Base-by-base conservation (phyloP, 1,140 invertebrate species). In the Lordiphosa stackelbergi region DNA sequence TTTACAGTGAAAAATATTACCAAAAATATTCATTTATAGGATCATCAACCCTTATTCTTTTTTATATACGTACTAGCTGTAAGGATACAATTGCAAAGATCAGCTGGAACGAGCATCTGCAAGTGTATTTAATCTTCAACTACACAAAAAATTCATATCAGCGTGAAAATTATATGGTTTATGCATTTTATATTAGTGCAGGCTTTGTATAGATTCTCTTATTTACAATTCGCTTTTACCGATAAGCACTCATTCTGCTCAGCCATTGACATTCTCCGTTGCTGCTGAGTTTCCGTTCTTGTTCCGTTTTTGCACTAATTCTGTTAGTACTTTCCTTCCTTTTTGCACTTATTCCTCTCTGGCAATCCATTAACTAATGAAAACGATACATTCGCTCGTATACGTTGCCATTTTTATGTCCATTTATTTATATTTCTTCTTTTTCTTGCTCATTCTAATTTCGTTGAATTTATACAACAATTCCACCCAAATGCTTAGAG, bases 291-390 rank as follows among this genome's bases (percentile, higher is more conserved):
- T 31, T 31, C 7, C 2, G 7, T n/a, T 10, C 16, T 54, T 6
- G n/a, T 41, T 19, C 2, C 36, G 47, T 22, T 35, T 63, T 28
- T 24, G 22, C 24, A 37, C 46, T 65, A 65, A 60, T 69, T 65
- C 46, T 52, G 45, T 35, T 66, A 56, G 51, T 35, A 53, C 55
- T 19, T 36, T 28, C 16, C 3, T 7, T 48, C 38, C 43, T 7
- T 13, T 43, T 35, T 41, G 16, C 47, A 46, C 24, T 46, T 7
- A 31, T 2, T 31, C 46, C 19, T 10, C 19, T 7, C 9, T 11
- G 37, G 28, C 36, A 59, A 54, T 83, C 77, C 77, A 83, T 83
- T 83, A 83, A 84, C 78, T 83, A 83, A 83, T 83, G 77, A 83
- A 83, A 81, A 11, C 64, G 52, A 83, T 69, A 36, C 60, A 37